These are phyloP conservation scores for Chaetodon trifasciatus DNA, from an alignment of 2,797 vertebrate genomes.

Conservation along the genomic window DNA sequence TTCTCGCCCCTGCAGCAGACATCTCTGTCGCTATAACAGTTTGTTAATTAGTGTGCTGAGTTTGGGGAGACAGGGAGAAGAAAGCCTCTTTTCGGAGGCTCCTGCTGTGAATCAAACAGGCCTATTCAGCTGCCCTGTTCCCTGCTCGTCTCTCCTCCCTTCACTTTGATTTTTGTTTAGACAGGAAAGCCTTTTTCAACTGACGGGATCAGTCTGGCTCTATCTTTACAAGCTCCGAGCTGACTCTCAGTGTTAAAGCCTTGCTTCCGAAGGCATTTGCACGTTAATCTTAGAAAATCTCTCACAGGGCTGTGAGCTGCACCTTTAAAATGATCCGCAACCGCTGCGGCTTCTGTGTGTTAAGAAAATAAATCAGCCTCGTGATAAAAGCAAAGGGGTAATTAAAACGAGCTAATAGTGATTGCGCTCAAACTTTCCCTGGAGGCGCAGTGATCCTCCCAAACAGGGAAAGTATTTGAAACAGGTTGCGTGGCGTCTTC, in stretches of 20 bases:
- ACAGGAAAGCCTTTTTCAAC: constrained; percentile 33
- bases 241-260: constrained; percentile 35
- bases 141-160: constrained; percentile 17
- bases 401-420: constrained; percentile 75
- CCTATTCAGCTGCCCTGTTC: constrained; percentile 30
- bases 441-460: constrained; percentile 51
- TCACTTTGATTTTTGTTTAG: constrained; percentile 50
- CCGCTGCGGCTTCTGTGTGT: constrained; percentile 17
- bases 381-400: constrained; percentile 64
- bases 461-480: constrained; percentile 58
- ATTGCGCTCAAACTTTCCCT: constrained; percentile 58
- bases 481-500: constrained; percentile 51
- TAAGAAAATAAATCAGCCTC: constrained; percentile 58
- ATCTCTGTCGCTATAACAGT: constrained; percentile 29
- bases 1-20: constrained; percentile 35
- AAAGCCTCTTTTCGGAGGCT: constrained; percentile 32
- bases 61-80: constrained; percentile 21
- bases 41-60: constrained; percentile 49
- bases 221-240: constrained; percentile 25
- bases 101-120: constrained; percentile 48
- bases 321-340: constrained; percentile 40
- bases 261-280: constrained; percentile 31
- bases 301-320: constrained; percentile 11
- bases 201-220: constrained; percentile 44
- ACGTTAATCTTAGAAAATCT: constrained; percentile 52